Percentiles rank a stretch among this genome's conserved stretches.
phyloP scores from a whole-genome alignment of 2,113 vertebrate species.

The Brachypodius melanocephalos region DNA sequence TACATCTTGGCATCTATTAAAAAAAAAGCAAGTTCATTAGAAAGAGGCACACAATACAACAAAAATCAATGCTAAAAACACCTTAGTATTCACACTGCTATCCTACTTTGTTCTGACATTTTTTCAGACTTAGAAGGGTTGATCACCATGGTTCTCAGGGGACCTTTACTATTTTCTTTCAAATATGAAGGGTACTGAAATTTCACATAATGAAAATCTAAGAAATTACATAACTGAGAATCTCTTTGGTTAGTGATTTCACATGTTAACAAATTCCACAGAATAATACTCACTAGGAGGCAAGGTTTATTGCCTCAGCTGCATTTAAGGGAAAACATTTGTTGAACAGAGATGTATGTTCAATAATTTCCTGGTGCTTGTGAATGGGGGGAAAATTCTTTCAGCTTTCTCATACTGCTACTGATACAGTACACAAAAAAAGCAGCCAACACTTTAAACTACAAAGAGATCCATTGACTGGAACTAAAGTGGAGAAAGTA shows the following conservation, averaged over 20 bases:
- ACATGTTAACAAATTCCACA: not conserved
- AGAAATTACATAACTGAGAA: not conserved
- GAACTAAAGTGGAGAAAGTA: not conserved
- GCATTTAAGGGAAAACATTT: not conserved
- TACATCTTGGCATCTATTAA: not conserved
- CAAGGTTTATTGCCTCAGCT: not conserved
- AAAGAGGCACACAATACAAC: not conserved
- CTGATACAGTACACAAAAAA: not conserved
- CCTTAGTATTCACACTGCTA: not conserved
- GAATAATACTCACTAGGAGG: not conserved
- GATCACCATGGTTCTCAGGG: not conserved
- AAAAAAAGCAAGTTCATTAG: not conserved
- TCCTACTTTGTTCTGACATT: not conserved
- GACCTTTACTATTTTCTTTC: not conserved
- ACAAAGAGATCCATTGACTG: not conserved
- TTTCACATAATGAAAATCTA: not conserved
- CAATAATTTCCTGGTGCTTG: not conserved
- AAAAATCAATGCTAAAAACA: not conserved
- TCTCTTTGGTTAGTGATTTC: not conserved
- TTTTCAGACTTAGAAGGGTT: not conserved
- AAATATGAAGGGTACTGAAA: not conserved
- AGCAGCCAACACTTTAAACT: not conserved
- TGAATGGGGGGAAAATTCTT: not conserved
- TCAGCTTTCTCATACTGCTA: not conserved
- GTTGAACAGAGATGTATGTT: not conserved